These are phyloP conservation scores for Ladona fulva DNA, from an alignment of 1,140 invertebrate genomes.

Conservation along the genomic window DNA sequence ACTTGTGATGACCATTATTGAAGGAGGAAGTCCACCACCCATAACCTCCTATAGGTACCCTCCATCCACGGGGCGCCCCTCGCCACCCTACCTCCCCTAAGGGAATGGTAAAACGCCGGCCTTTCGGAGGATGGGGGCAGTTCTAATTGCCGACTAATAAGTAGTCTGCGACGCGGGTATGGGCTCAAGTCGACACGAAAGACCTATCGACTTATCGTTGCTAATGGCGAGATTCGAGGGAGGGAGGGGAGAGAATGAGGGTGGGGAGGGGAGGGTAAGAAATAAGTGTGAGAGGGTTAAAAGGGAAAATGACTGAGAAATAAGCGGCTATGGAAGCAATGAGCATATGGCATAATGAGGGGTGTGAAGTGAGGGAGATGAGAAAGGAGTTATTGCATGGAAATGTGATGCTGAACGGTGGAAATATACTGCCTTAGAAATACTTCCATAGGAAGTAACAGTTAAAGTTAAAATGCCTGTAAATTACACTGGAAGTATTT, in stretches of 20 bases:
- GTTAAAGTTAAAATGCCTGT: too few relatives aligned
- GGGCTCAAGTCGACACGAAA: not conserved
- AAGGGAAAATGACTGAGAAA: too few relatives aligned
- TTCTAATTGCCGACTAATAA: constrained; percentile 10
- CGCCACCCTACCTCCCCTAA: not conserved
- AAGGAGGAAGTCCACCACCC: not conserved
- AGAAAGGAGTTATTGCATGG: too few relatives aligned
- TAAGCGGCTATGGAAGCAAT: too few relatives aligned
- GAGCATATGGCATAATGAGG: too few relatives aligned
- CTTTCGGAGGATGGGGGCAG: not conserved
- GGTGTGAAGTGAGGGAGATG: too few relatives aligned
- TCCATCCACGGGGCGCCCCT: not conserved
- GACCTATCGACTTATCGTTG: constrained; percentile 4
- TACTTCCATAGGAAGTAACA: too few relatives aligned
- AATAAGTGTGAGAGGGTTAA: too few relatives aligned
- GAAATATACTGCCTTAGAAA: too few relatives aligned
- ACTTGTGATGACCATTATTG: not conserved
- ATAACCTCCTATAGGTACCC: not conserved
- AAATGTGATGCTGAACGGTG: too few relatives aligned
- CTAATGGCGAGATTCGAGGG: not conserved
- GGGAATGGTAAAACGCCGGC: not conserved
- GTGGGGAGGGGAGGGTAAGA: not conserved
- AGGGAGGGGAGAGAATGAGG: not conserved
- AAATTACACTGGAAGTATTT: too few relatives aligned
- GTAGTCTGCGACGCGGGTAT: constrained; percentile 1